Base-by-base conservation (phyloP, 1,140 invertebrate genomes). In the Habropoda laboriosa region DNA sequence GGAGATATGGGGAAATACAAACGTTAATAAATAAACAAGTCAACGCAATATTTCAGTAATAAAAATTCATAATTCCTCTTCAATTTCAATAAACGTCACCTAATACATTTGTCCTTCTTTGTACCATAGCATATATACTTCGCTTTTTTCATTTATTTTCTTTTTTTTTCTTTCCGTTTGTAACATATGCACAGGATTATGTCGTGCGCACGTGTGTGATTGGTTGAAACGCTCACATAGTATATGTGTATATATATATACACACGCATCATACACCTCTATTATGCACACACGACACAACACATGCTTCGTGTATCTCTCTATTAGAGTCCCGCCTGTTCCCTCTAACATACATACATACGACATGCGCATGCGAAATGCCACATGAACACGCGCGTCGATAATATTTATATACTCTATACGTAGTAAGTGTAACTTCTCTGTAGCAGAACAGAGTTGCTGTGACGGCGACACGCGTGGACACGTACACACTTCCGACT, bases 61-160 rank as follows among this genome's bases (percentile, higher is more conserved):
- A 92, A 92, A 92, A 92, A 92, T 91, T 92, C 90, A 91, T 92
- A 91, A 91, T 91, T 91, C 88, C 81, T 90, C 80, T 90, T 91
- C 87, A 91, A 91, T 90, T 91, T 92, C 77, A 87, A 92, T 92
- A 91, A 91, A 92, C 88, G 80, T 91, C 75, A 72, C 83, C 89
- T 92, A 91, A 91, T 92, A 92, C 90, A 91, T 90, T 91, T 91
- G 84, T 91, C 85, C 85, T 87, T 89, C 82, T 92, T 92, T 92
- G 90, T 92, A 92, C 91, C 91, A 92, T 91, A 91, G 91, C 87
- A 82, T 91, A 88, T 68, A 68, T 76, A 75, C 71, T 45, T 74
- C 38, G 21, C 40, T 74, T 79, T n/a, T 79, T 74, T 24, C 21
- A 30, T 67, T 63, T 51, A 38, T 71, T 83, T 64, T 67, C 27